These are phyloP conservation scores for Microplitis mediator DNA, from an alignment of 1,140 invertebrate genomes.

Conservation along the genomic window DNA sequence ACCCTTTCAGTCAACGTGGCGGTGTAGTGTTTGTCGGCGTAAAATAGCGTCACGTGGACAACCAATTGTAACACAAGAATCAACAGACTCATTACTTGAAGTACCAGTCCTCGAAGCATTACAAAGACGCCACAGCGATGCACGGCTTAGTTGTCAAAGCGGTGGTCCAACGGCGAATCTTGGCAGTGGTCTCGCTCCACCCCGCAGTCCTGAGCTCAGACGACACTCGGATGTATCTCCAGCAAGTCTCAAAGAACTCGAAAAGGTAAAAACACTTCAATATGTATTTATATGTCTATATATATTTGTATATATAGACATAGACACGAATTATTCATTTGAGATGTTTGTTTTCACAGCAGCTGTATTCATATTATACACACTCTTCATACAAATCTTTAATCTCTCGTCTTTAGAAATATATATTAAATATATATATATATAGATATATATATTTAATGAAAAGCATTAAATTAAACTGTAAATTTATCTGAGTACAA, in stretches of 20 bases:
- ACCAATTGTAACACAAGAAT: conserved; percentile 72
- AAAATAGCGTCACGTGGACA: conserved; percentile 77
- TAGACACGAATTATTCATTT: too few species aligned
- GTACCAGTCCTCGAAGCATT: conserved; percentile 77
- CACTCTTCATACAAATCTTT: neutral
- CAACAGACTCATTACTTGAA: conserved; percentile 78
- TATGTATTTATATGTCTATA: neutral
- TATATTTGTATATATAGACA: neutral
- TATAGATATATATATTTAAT: neutral
- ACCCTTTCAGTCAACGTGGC: conserved; percentile 71
- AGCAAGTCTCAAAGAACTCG: conserved; percentile 81
- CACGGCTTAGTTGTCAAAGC: conserved; percentile 67
- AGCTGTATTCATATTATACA: too few species aligned
- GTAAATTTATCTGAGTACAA: too few species aligned
- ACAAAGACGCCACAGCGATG: conserved; percentile 79
- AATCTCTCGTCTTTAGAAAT: neutral
- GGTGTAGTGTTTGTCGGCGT: conserved; percentile 79
- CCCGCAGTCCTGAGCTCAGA: conserved; percentile 76
- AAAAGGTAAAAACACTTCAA: conserved; percentile 67
- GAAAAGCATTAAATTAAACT: too few species aligned
- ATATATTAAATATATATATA: too few species aligned
- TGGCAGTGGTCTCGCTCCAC: conserved; percentile 71
- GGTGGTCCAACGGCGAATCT: conserved; percentile 56
- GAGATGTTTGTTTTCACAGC: too few species aligned
- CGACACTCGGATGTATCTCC: conserved; percentile 84